These are phyloP conservation scores for Cataglyphis livida DNA, from an alignment of 2,888 invertebrate species.

Conservation along the genomic window DNA sequence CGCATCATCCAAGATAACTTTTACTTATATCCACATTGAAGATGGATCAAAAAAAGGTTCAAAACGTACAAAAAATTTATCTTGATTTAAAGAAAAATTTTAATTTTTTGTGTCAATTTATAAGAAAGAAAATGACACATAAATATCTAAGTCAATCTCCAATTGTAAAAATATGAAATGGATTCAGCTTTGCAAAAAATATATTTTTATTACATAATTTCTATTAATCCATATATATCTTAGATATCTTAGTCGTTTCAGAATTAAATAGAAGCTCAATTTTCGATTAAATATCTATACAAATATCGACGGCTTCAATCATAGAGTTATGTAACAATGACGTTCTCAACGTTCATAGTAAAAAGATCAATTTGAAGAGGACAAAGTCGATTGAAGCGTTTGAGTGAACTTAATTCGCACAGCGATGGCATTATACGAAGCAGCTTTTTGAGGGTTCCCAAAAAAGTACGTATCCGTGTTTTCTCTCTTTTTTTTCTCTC, in stretches of 20 bases:
- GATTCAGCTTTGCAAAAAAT: constrained; percentile 19
- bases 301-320: constrained; percentile 28
- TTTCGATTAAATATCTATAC: constrained; percentile 18
- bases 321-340: constrained; percentile 27
- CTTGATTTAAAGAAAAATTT: not conserved
- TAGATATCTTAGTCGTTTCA: constrained; percentile 6
- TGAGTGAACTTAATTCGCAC: constrained; percentile 37
- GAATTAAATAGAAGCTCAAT: constrained; percentile 24
- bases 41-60: too few species aligned
- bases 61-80: not conserved
- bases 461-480: constrained; percentile 28
- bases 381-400: constrained; percentile 32
- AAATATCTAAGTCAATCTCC: not conserved
- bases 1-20: too few species aligned
- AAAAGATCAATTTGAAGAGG: constrained; percentile 40
- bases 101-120: not conserved
- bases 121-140: not conserved
- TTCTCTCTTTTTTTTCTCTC: not conserved
- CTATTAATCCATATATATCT: constrained; percentile 23
- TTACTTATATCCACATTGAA: too few species aligned
- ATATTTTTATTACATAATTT: not conserved
- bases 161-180: constrained; percentile 32
- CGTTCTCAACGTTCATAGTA: constrained; percentile 34
- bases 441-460: not conserved
- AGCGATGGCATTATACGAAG: constrained; percentile 38